These are phyloP conservation scores for Oscheius myriophilus DNA, from an alignment of 2,888 invertebrate genomes.

Conservation along the genomic window DNA sequence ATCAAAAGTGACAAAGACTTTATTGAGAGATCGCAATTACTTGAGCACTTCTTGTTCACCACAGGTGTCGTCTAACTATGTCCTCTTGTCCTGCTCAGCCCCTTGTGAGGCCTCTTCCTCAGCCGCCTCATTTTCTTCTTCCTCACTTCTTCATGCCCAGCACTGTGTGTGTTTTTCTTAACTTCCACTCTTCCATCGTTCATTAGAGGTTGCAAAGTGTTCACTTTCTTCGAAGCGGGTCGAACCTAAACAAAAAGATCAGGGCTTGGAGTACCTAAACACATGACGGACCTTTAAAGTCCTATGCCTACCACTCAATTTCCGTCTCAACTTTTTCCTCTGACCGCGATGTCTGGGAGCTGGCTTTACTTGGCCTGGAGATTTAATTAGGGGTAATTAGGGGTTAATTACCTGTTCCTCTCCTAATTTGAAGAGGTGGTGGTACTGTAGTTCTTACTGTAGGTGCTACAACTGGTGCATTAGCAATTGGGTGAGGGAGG, in stretches of 20 bases:
- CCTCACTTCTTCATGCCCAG: neutral
- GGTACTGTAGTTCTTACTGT: neutral
- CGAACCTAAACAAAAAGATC: neutral
- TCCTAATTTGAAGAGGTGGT: neutral
- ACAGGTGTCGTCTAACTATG: too few species aligned
- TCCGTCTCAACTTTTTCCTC: conserved; percentile 5
- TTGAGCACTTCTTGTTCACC: too few species aligned
- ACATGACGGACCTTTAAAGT: neutral
- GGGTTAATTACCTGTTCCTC: neutral
- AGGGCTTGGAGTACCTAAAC: neutral
- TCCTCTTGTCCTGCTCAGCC: neutral
- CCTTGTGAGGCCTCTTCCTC: neutral
- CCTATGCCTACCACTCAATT: neutral
- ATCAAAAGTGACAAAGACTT: too few species aligned
- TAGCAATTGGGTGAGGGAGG: neutral
- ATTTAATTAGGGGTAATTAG: neutral
- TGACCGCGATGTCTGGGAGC: conserved; percentile 1
- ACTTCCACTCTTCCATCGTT: too few species aligned
- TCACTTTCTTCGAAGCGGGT: neutral
- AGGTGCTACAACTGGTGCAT: neutral
- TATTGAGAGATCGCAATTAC: too few species aligned
- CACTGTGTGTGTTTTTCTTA: neutral
- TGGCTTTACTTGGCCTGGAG: neutral
- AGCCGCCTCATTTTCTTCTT: conserved; percentile 12
- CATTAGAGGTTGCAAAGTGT: too few species aligned